phyloP scores from a whole-genome alignment of 1,140 invertebrate genomes.

The Pseudachorutes palmiensis region DNA sequence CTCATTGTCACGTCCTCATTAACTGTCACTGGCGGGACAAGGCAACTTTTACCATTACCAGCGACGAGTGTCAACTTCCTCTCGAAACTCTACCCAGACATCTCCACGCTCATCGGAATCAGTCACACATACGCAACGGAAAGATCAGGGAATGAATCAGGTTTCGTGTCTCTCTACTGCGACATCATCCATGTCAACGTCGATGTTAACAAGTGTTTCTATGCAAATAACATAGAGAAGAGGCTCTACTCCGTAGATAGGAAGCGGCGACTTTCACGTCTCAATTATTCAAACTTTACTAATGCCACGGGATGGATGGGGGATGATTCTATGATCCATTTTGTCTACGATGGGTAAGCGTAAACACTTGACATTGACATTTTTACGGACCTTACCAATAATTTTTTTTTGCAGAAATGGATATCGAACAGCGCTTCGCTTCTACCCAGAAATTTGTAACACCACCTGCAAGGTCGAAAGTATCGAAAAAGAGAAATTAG shows the following conservation, averaged over 20 bases:
- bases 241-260: neutral
- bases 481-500: neutral
- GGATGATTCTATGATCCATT: neutral
- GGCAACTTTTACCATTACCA: too few relatives aligned
- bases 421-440: neutral
- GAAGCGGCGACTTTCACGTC: neutral
- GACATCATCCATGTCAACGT: neutral
- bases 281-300: neutral
- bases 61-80: slow-evolving; percentile 5
- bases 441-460: slow-evolving; percentile 4
- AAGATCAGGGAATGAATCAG: neutral
- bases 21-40: neutral
- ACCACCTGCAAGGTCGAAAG: neutral
- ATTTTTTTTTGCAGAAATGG: neutral
- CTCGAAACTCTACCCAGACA: neutral
- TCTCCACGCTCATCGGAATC: neutral
- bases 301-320: neutral
- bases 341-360: neutral
- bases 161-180: neutral
- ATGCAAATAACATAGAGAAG: neutral
- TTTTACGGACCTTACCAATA: too few relatives aligned
- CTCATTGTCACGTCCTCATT: neutral
- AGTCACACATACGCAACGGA: neutral
- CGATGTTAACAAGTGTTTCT: neutral
- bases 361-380: too few relatives aligned